Evolutionary conservation across 2,888 invertebrate species (phyloP), one percentile per base, ranked within the genome.

Genomic region (Capitulum mitella): DNA sequence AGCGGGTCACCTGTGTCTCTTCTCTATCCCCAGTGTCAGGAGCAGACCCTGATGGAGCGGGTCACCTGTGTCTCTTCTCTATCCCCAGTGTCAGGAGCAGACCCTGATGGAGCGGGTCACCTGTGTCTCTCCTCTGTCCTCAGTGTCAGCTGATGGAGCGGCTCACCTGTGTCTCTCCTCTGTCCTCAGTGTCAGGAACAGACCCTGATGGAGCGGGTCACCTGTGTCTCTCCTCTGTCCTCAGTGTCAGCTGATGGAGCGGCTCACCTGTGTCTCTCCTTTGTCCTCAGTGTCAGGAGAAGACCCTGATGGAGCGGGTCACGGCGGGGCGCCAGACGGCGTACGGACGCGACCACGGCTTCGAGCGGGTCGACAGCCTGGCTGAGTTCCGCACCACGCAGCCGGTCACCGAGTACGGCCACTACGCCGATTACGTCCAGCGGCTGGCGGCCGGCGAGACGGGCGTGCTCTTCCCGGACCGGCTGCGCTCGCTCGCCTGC

Each of bases 221-320:
- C n/a, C 43, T 5, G 43, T 43, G 43, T 51, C 51, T 0, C 19
- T 19, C 19, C 19, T 51, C 51, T 16, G 51, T 6, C 51, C 8
- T 14, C 74, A 37, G 37, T 26, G 14, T 26, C 34, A 70, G 70
- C n/a, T n/a, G 14, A 16, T n/a, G n/a, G n/a, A n/a, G n/a, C n/a
- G n/a, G n/a, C n/a, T n/a, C n/a, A n/a, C n/a, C 43, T 5, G 43
- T 43, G 43, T 51, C 51, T 0, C 19, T 26, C 6, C 2, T 26
- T n/a, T 6, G 6, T 54, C 46, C 12, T n/a, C 64, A 78, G 78
- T 61, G 40, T 16, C 78, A 78, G 46, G 78, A 78, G 64, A 29
- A 46, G 43, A 26, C 54, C 8, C 32, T 78, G 43, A 16, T 78
- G 70, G 61, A 58, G 19, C 48, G 32, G 6, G 26, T 78, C 5